Conservation (phyloP, 2,888 invertebrate species). For the Tenthredo scrophulariae region DNA sequence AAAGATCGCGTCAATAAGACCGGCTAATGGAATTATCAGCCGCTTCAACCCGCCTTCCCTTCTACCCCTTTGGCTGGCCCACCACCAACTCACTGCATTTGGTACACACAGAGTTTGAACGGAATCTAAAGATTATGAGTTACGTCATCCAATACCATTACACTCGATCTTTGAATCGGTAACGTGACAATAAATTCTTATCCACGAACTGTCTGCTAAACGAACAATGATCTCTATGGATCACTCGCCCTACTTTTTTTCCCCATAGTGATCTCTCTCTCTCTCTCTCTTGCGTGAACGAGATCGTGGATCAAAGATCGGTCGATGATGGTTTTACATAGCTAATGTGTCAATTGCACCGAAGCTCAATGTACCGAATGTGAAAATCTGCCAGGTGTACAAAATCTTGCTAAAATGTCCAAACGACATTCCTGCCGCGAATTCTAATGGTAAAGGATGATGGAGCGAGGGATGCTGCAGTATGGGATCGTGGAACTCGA, state of each 20-base stretch:
- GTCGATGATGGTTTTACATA: not conserved
- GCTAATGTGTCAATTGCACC: not conserved
- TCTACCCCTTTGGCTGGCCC: not conserved
- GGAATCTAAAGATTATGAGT: constrained; percentile 11
- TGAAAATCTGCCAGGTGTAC: not conserved
- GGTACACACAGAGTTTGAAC: not conserved
- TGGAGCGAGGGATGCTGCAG: not conserved
- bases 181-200: constrained; percentile 35
- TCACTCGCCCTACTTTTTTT: not conserved
- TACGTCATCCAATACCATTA: constrained; percentile 27
- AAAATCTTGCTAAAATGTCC: not conserved
- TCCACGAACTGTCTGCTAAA: not conserved
- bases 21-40: constrained; percentile 72
- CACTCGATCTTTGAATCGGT: not conserved
- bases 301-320: not conserved
- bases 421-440: not conserved
- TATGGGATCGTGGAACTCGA: constrained; percentile 13
- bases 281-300: not conserved
- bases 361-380: not conserved
- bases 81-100: not conserved
- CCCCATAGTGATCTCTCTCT: not conserved
- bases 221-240: constrained; percentile 16
- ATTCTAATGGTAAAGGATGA: not conserved
- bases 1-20: constrained; percentile 57
- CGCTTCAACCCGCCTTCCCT: constrained; percentile 6